Base-by-base conservation (phyloP, 2,797 vertebrate species). In the Hypotaenidia philippensis region DNA sequence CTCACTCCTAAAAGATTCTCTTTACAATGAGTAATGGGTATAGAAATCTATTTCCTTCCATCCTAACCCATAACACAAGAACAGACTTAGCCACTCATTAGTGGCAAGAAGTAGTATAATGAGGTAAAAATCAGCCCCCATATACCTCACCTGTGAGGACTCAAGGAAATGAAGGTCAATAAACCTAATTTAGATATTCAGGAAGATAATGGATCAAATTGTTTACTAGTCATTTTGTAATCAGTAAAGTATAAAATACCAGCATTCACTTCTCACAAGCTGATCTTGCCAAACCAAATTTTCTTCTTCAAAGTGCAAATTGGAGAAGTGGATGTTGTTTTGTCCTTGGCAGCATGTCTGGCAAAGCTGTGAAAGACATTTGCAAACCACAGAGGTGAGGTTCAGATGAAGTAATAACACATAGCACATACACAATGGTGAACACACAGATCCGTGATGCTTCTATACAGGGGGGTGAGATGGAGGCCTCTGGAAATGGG, bases 391-490 rank as follows among this genome's bases (percentile, higher is more conserved):
- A 11, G 9, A 75, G 49, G 6, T 27, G 49, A 5, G 1, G 27
- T 49, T 69, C 21, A 38, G 17, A 12, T 22, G 2, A 45, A 38
- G 9, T 11, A 14, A 13, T 31, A 27, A 63, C 20, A n/a, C 23
- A 10, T 0, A 0, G 34, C 23, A 29, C n/a, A 32, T 13, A 7
- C 19, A 12, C 0, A 0, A 8, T 41, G 14, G 20, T 83, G 34
- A 50, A 19, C 27, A 36, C 18, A 40, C 32, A 36, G 5, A 15
- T 27, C 31, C 1, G 0, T n/a, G 29, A 6, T 40, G 22, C 3
- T 78, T 19, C 45, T 19, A 16, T 5, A 12, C 14, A 22, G 17
- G 12, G 5, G 3, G 1, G 7, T 9, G 53, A 72, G 41, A 26
- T 1, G 2, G 27, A 90, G 13, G 6, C 16, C 21, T 78, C 57